Percentiles rank a stretch among this genome's conserved stretches.
Evolutionary conservation across 2,113 vertebrate genomes (phyloP).

Genomic region (Ptychochromis oligacanthus): DNA sequence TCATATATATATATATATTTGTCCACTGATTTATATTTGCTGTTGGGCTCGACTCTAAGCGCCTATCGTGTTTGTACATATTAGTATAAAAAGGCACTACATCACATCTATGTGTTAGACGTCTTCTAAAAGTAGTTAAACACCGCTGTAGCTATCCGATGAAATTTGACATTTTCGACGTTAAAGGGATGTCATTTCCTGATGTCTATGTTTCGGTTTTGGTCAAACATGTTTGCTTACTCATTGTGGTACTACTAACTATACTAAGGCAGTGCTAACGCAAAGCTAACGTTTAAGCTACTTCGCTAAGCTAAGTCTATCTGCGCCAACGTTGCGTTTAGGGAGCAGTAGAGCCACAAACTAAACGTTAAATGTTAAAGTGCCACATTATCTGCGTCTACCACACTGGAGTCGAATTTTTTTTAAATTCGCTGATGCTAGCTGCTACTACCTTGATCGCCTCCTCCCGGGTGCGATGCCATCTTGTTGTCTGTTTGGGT

Average conservation of each 20-base stretch:
- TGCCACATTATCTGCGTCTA: background rate
- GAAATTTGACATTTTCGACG: no score
- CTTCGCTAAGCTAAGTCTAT: slow-evolving; percentile 19
- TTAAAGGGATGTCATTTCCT: background rate
- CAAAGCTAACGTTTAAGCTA: slow-evolving; percentile 35
- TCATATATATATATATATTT: no score
- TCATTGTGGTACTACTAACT: background rate
- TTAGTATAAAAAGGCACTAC: background rate
- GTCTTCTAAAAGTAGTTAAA: background rate
- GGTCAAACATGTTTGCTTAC: background rate
- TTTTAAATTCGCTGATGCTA: background rate
- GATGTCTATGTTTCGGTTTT: background rate
- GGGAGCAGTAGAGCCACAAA: background rate
- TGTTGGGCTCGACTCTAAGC: no score
- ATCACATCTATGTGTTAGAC: background rate
- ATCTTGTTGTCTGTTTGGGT: slow-evolving; percentile 68
- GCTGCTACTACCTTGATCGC: slow-evolving; percentile 62
- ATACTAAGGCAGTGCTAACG: slow-evolving; percentile 12
- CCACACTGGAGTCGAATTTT: background rate
- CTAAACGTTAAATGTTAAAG: background rate
- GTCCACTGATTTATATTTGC: background rate
- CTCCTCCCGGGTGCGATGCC: slow-evolving; percentile 74
- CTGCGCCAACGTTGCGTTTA: background rate
- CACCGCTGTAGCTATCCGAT: background rate
- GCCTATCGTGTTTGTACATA: background rate